Evolutionary conservation across 2,113 vertebrate species (phyloP).

Genomic region (Triplophysa rosa): DNA sequence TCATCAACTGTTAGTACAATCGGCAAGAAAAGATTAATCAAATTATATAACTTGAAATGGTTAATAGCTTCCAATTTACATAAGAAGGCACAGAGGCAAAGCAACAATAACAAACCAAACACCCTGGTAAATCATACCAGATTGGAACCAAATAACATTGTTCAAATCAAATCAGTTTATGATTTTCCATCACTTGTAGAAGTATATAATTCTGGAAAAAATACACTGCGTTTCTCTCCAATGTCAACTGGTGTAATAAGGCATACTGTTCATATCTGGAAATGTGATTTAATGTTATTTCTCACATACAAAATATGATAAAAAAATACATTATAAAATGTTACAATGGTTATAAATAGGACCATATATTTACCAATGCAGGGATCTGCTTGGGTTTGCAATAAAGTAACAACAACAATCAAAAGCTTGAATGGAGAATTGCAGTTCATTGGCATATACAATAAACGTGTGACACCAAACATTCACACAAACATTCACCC

Average conservation of each 20-base stretch:
- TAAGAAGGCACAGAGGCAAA: conserved; percentile 90
- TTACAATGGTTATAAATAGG: conserved; percentile 98
- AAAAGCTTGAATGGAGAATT: conserved; percentile 55
- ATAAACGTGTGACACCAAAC: conserved; percentile 44
- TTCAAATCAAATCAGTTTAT: conserved; percentile 1
- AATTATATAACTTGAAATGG: conserved; percentile 70
- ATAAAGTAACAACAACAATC: conserved; percentile 76
- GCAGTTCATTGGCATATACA: conserved; percentile 63
- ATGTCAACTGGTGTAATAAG: conserved; percentile 66
- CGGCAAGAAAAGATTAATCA: conserved; percentile 98
- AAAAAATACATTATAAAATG: conserved; percentile 99
- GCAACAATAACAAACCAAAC: conserved; percentile 77
- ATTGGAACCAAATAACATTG: conserved; percentile 33
- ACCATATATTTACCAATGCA: conserved; percentile 84
- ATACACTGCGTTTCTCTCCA: not conserved
- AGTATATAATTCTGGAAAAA: conserved; percentile 30
- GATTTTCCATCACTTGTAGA: not conserved
- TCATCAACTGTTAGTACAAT: conserved; percentile 96
- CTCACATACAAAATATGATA: conserved; percentile 98
- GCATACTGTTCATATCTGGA: conserved; percentile 86
- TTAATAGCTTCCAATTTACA: conserved; percentile 70
- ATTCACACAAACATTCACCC: conserved; percentile 13
- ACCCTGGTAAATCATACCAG: conserved; percentile 62
- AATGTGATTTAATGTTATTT: conserved; percentile 97
- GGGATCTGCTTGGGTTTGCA: conserved; percentile 31